These are phyloP conservation scores for Eristalis tenax DNA, from an alignment of 2,888 invertebrate genomes.

Conservation along the genomic window DNA sequence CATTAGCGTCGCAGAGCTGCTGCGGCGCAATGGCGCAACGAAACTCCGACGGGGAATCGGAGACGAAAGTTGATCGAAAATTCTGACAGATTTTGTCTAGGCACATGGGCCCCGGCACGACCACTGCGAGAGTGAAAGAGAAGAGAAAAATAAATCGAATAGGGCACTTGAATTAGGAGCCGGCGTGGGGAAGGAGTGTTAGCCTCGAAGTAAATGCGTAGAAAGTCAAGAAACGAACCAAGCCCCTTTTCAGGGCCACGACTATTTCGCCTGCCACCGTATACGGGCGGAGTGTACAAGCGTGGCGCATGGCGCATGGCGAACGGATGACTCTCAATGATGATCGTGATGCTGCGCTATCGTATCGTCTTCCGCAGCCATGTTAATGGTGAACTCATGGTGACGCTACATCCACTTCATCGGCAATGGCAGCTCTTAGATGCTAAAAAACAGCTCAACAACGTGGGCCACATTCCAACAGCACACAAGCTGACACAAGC, in stretches of 20 bases:
- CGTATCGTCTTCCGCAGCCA: slow-evolving; percentile 58
- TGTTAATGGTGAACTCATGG: slow-evolving; percentile 59
- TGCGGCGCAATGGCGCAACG: not conserved
- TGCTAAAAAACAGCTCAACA: slow-evolving; percentile 48
- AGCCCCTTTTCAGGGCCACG: slow-evolving; percentile 69
- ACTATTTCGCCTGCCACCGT: slow-evolving; percentile 66
- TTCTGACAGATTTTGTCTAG: slow-evolving; percentile 13
- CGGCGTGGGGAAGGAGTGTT: slow-evolving; percentile 40
- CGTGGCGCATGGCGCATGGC: slow-evolving; percentile 23
- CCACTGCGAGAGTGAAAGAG: not conserved
- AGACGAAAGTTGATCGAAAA: slow-evolving; percentile 19
- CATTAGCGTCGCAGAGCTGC: slow-evolving; percentile 7
- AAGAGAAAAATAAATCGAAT: not conserved
- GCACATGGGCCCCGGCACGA: not conserved
- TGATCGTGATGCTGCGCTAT: slow-evolving; percentile 48
- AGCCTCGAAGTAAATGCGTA: slow-evolving; percentile 20
- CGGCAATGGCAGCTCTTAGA: slow-evolving; percentile 66
- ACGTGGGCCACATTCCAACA: slow-evolving; percentile 71
- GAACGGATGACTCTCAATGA: slow-evolving; percentile 25
- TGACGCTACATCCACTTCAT: slow-evolving; percentile 67
- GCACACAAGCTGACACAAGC: slow-evolving; percentile 40
- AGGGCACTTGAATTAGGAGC: slow-evolving; percentile 37
- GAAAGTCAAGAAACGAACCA: slow-evolving; percentile 35
- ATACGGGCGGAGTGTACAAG: slow-evolving; percentile 16
- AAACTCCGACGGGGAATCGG: slow-evolving; percentile 38